Base-by-base conservation (phyloP, 2,113 vertebrate species). In the Collichthys lucidus region DNA sequence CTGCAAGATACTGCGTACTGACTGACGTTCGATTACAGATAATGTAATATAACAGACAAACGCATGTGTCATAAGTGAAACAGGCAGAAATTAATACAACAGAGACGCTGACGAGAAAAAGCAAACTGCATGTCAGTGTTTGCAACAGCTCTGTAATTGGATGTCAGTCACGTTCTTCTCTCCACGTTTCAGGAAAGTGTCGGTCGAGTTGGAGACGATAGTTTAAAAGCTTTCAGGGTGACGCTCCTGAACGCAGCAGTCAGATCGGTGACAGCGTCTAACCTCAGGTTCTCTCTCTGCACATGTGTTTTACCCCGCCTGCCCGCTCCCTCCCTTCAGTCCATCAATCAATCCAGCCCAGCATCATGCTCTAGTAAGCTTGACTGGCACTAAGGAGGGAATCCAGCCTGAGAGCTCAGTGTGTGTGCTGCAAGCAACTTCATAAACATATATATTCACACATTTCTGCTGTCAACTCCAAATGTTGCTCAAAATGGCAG, bases 351-450 rank as follows among this genome's bases (percentile, higher is more conserved):
- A 35, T 71, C 61, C 64, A 4, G 69, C 77, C 82, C 4, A 8
- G n/a, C 75, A 15, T 66, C 84, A 57, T 47, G 83, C 90, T 86
- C 79, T 61, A 56, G 68, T 92, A 85, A 92, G 83, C 82, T 69
- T 90, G 92, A 92, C 71, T 92, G 92, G 87, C 88, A 89, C 76
- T 70, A 57, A 78, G 82, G 62, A 89, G 83, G 73, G 62, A 80
- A 19, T 67, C 47, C 31, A 22, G 69, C 67, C 60, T 83, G 26
- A 5, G 67, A 77, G 82, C 46, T 2, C 22, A 0, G 31, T 24
- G n/a, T n/a, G n/a, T n/a, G n/a, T n/a, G n/a, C n/a, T n/a, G n/a
- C n/a, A n/a, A n/a, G n/a, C n/a, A 11, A 31, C 35, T 12, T 69
- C 61, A 55, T 56, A 71, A 57, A 59, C 57, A 75, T 55, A 61